Base-by-base conservation (phyloP, 1,140 invertebrate genomes). In the Daktulosphaira vitifoliae region DNA sequence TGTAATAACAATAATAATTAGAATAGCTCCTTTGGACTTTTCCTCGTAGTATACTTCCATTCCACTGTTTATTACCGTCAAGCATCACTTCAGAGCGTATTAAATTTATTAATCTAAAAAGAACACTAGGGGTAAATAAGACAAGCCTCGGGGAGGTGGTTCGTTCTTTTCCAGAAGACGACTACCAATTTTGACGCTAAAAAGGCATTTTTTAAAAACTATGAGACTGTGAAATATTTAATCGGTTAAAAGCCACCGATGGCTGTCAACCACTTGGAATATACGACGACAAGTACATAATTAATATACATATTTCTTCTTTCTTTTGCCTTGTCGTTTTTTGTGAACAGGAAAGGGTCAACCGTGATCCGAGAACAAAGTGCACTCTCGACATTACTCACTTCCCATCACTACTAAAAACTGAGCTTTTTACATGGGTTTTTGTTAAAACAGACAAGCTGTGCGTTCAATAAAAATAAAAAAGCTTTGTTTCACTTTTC, bases 201-300 rank as follows among this genome's bases (percentile, higher is more conserved):
- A 11, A 33, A 1, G 37, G 38, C 20, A 9, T 1, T 48, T 16
- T 46, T 33, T 39, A 11, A 48, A 25, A 59, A 46, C 23, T 15
- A 37, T 16, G 39, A 29, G 23, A 11, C 26, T 25, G 42, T 62
- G 16, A 62, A 62, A 62, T 62, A 62, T 62, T 48, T 62, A 62
- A 62, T 62, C 56, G 56, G 56, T 62, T 62, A 62, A 62, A 62
- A 62, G 56, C 56, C 56, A 62, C 42, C 42, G 56, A 62, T 25
- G 25, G 39, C 42, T 48, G 56, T 62, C 56, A 46, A 62, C 56
- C 26, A 11, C 9, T 25, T n/a, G n/a, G 15, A n/a, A n/a, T n/a
- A n/a, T n/a, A n/a, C 38, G 3, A 16, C 52, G 52, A 48, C 56
- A 13, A 46, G 25, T 62, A 33, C 42, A 62, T 62, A 62, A 62